Conservation (phyloP, 2,888 invertebrate species). For the Ophioninae sp. region DNA sequence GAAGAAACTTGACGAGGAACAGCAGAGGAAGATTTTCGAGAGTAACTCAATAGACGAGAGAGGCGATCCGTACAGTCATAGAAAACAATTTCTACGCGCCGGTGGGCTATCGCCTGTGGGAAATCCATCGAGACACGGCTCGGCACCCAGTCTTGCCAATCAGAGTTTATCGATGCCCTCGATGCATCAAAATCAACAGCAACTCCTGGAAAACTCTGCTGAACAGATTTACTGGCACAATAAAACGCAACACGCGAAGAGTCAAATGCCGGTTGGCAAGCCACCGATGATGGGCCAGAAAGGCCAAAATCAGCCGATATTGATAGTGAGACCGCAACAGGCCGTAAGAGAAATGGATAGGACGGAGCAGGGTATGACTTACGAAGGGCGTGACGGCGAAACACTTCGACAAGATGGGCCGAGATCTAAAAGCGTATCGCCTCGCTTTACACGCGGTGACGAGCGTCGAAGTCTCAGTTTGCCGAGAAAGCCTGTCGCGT, state of each 20-base stretch:
- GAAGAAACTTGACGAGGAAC: constrained; percentile 85
- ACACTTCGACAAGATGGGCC: constrained; percentile 62
- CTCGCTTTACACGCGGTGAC: constrained; percentile 78
- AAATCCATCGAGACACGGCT: constrained; percentile 64
- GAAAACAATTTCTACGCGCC: constrained; percentile 60
- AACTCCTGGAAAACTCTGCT: constrained; percentile 38
- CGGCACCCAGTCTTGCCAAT: constrained; percentile 66
- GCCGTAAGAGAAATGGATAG: constrained; percentile 69
- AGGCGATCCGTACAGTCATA: constrained; percentile 60
- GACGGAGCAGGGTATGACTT: constrained; percentile 23
- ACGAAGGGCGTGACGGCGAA: constrained; percentile 48
- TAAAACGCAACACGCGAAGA: constrained; percentile 62
- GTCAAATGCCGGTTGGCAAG: constrained; percentile 68
- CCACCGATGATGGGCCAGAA: constrained; percentile 75
- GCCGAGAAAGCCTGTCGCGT: constrained; percentile 44
- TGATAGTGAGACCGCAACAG: constrained; percentile 77
- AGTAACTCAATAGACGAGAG: constrained; percentile 68
- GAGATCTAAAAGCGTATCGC: constrained; percentile 81
- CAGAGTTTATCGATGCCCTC: constrained; percentile 57
- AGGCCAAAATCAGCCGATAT: constrained; percentile 75
- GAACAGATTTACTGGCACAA: constrained; percentile 70
- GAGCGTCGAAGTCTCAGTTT: constrained; percentile 80
- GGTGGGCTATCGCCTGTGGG: constrained; percentile 36
- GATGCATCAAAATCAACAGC: constrained; percentile 35
- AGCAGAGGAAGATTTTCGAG: constrained; percentile 75